Base-by-base conservation (phyloP, 2,797 vertebrate genomes). In the Cyprinella venusta region DNA sequence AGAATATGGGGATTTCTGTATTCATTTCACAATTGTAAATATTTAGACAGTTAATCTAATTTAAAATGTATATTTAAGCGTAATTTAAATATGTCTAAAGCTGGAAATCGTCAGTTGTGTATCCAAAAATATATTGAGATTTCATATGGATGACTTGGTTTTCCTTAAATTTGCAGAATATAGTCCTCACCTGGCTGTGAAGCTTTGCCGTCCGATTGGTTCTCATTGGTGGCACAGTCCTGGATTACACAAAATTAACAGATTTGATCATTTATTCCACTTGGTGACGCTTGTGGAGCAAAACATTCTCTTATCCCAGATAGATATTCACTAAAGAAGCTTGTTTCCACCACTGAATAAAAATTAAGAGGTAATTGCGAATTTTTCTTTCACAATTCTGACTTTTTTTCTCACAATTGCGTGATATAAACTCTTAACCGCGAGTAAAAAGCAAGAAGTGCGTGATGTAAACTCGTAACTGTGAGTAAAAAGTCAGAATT, bases 161-260 rank as follows among this genome's bases (percentile, higher is more conserved):
- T 63, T 30, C 59, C 24, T 63, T 2, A 63, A 63, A 63, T 63
- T 16, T 30, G 13, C 13, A 1, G 26, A 30, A 30, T 63, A 52
- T 50, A 65, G 63, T 56, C 13, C 69, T 80, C 69, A 87, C 88
- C 82, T 81, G 79, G 68, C 2, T 82, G 82, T 69, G 76, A 45
- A 54, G 76, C 16, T 52, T 56, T 84, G 52, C 40, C 71, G 59
- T 84, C 77, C 9, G 77, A 69, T 68, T 87, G 85, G 64, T 54
- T 88, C 40, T 76, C 69, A 13, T 50, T 76, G 74, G 80, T 80
- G 80, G 85, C 86, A 48, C 82, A 87, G 65, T 88, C 88, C 88
- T 88, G 42, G 26, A 77, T 77, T 19, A 75, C 52, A 79, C 13
- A 26, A 76, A 69, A 33, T 19, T 0, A 67, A 64, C 30, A 79